phyloP scores from a whole-genome alignment of 2,113 vertebrate species.

The Oryzias javanicus region DNA sequence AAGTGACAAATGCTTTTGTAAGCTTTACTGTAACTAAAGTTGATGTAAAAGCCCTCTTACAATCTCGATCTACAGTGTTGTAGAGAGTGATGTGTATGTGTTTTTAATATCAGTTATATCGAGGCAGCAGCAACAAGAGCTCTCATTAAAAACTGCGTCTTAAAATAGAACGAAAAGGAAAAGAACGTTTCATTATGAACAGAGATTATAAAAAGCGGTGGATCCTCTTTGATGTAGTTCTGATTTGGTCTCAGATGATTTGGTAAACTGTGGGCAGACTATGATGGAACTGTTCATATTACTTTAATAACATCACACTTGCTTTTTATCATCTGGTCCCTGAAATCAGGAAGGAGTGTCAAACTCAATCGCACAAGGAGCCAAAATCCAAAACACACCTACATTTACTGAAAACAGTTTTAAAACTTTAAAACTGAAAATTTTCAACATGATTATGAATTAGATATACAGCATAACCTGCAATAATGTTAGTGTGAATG shows the following conservation, averaged over 20 bases:
- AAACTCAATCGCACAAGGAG: too few species aligned
- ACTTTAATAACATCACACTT: neutral
- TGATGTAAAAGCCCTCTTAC: too few species aligned
- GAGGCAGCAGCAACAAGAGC: neutral
- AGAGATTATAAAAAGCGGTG: neutral
- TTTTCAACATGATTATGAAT: too few species aligned
- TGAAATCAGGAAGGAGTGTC: neutral
- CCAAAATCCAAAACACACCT: too few species aligned
- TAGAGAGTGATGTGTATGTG: neutral
- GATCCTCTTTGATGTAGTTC: conserved; percentile 2
- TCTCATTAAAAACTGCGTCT: neutral
- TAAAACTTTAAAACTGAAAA: too few species aligned
- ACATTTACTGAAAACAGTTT: too few species aligned
- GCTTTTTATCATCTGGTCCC: neutral
- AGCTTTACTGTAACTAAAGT: too few species aligned
- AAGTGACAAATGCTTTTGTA: too few species aligned
- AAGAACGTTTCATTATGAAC: neutral
- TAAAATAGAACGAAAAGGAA: neutral
- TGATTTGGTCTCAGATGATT: neutral
- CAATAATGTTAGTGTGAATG: too few species aligned
- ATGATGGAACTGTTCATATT: neutral
- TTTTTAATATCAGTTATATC: neutral
- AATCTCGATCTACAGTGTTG: neutral
- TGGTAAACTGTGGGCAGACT: conserved; percentile 12
- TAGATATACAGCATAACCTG: too few species aligned